Conservation (phyloP, 2,797 vertebrate genomes). For the Poliocrania exsul region DNA sequence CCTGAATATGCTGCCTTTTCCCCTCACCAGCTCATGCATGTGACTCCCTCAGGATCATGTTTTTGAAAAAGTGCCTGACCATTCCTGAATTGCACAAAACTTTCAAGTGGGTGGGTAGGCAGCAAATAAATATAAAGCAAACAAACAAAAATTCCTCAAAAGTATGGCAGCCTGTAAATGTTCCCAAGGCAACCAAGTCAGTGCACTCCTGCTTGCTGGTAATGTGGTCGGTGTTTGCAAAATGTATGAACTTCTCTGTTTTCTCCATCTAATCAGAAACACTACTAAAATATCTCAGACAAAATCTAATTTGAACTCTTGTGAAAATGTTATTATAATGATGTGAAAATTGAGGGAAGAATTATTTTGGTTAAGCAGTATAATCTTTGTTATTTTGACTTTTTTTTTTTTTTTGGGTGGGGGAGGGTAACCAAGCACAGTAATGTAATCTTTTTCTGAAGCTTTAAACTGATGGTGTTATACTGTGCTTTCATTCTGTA, state of each 20-base stretch:
- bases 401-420: neutral
- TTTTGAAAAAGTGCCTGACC: neutral
- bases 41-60: neutral
- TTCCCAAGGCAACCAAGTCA: conserved; percentile 42
- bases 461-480: neutral
- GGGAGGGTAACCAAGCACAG: neutral
- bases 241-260: neutral
- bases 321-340: neutral
- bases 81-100: neutral
- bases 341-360: neutral
- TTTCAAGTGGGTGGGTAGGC: neutral
- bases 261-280: conserved; percentile 13
- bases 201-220: neutral
- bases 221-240: neutral
- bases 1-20: neutral
- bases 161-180: neutral
- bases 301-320: neutral
- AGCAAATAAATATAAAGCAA: neutral
- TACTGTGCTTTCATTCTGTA: neutral
- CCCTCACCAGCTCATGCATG: neutral
- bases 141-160: neutral
- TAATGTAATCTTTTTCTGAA: neutral
- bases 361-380: neutral
- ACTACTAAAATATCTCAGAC: neutral
- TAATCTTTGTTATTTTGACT: neutral